Evolutionary conservation across 2,888 invertebrate genomes (phyloP).

Genomic region (Zygothrica quintamaculata): DNA sequence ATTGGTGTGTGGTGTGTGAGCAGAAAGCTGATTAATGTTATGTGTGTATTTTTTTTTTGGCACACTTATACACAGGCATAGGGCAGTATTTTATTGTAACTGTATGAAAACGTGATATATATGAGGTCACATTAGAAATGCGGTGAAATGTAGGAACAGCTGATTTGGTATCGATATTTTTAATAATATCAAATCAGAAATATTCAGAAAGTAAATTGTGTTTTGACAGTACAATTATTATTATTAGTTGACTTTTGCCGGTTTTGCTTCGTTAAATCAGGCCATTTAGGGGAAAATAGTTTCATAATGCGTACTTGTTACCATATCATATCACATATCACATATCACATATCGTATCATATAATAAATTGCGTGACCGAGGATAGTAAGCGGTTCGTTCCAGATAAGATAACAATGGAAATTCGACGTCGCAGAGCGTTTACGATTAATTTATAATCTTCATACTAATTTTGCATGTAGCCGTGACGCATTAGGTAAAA

Average conservation of each 20-base stretch:
- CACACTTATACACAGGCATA: not conserved
- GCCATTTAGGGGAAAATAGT: slow-evolving; percentile 14
- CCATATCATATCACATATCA: no score
- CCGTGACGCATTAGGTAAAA: slow-evolving; percentile 6
- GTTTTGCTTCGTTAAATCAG: slow-evolving; percentile 11
- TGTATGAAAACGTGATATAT: not conserved
- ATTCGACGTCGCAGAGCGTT: not conserved
- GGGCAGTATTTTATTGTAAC: not conserved
- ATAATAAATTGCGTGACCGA: not conserved
- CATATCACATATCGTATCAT: slow-evolving; percentile 23
- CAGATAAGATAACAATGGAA: slow-evolving; percentile 40
- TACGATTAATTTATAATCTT: not conserved
- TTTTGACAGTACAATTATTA: not conserved
- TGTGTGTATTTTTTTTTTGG: not conserved
- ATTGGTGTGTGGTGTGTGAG: no score
- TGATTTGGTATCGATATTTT: slow-evolving; percentile 1
- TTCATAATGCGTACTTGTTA: slow-evolving; percentile 32
- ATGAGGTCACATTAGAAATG: not conserved
- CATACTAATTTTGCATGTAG: slow-evolving; percentile 1
- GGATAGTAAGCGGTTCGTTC: slow-evolving; percentile 5
- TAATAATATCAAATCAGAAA: not conserved
- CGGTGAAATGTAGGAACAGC: not conserved
- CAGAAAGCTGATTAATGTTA: not conserved
- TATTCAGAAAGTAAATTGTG: not conserved
- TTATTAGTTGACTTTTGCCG: not conserved